Conservation (phyloP, 2,888 invertebrate species). For the Lithophane semibrunnea region DNA sequence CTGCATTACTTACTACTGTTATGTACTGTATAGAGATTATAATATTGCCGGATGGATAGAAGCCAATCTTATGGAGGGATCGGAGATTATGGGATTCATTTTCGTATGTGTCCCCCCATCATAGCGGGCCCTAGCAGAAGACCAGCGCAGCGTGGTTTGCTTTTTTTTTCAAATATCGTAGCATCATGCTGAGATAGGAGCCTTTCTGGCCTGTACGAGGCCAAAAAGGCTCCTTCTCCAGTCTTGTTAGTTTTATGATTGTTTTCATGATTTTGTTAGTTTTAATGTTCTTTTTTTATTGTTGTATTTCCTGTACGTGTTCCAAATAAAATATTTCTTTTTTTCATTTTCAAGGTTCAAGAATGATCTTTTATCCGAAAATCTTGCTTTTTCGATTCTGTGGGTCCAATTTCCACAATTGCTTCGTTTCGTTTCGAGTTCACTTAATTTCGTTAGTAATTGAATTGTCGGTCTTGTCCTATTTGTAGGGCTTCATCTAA, state of each 20-base stretch:
- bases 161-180: too few relatives aligned
- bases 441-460: not conserved
- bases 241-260: too few relatives aligned
- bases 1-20: slow-evolving; percentile 27
- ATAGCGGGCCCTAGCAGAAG: too few relatives aligned
- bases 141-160: too few relatives aligned
- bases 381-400: not conserved
- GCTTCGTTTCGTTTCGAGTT: not conserved
- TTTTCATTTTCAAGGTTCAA: not conserved
- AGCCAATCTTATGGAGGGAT: not conserved
- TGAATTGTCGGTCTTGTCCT: not conserved
- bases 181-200: too few relatives aligned
- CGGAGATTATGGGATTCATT: not conserved
- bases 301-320: too few relatives aligned
- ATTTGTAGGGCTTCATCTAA: slow-evolving; percentile 22
- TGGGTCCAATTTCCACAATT: not conserved
- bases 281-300: too few relatives aligned
- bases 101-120: not conserved
- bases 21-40: not conserved
- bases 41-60: not conserved
- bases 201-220: too few relatives aligned
- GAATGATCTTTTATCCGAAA: not conserved
- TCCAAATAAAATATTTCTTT: too few relatives aligned
- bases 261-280: too few relatives aligned
- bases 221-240: too few relatives aligned